Evolutionary conservation across 2,888 invertebrate genomes (phyloP), one percentile per base, ranked within the genome.

Genomic region (Sinohyriopsis cumingii): DNA sequence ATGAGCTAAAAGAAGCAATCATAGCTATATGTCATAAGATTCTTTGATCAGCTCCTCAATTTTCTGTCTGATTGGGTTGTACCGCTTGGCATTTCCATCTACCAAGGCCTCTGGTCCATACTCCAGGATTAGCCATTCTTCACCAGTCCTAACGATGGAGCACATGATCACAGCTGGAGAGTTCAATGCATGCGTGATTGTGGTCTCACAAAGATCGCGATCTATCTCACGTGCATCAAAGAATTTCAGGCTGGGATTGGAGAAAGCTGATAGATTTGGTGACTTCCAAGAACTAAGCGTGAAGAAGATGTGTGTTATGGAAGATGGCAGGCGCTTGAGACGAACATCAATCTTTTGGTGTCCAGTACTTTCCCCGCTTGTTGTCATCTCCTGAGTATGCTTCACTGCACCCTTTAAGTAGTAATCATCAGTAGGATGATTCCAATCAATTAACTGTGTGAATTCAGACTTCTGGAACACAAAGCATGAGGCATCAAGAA

Each of bases 141-240:
- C 15, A 2, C 69, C 65, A 12, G 59, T 60, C 24, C 73, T 54
- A 22, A 71, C 68, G 4, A 65, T 59, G 3, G 65, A 73, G 24
- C 73, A 73, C 73, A 73, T 73, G 55, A 73, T 68, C 15, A 73
- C 73, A 12, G 73, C 73, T 61, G 70, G 73, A 5, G 67, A 70
- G 45, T 56, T 64, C 45, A 67, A 33, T 5, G 73, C 73, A 65
- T 73, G 73, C 15, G 57, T 56, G 55, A 73, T 62, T 28, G 69
- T 70, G 0, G 73, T 73, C 64, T 70, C 67, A 59, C 73, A 73
- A 20, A 73, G 54, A 55, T 73, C 65, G 3, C 61, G 56, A 22
- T 65, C 59, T 33, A 53, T 55, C 7, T 28, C n/a, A 25, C 61
- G 55, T n/a, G 73, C 73, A 53, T 73, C 67, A 25, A 67, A 73